Conservation (phyloP, 2,797 vertebrate genomes). For the Clarias platycephalus region DNA sequence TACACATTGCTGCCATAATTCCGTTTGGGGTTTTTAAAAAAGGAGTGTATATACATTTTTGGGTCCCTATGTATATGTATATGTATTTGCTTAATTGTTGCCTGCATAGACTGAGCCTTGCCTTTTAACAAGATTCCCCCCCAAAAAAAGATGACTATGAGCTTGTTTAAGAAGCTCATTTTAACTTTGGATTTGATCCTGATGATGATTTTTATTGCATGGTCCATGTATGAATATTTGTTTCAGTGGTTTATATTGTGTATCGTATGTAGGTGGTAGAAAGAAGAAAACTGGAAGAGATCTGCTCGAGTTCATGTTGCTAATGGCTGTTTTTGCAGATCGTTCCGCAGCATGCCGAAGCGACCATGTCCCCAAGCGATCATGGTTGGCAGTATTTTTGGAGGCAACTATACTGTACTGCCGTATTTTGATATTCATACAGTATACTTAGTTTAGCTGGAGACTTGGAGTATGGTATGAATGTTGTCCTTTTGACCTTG, state of each 20-base stretch:
- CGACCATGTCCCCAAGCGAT: slow-evolving; percentile 27
- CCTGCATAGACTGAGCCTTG: slow-evolving; percentile 83
- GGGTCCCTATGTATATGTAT: slow-evolving; percentile 8
- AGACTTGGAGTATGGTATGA: slow-evolving; percentile 63
- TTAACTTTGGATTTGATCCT: slow-evolving; percentile 62
- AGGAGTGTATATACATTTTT: no score
- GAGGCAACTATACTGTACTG: slow-evolving; percentile 68
- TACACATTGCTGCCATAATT: no score
- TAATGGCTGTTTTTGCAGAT: slow-evolving; percentile 17
- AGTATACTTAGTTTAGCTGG: slow-evolving; percentile 60
- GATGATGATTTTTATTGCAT: slow-evolving; percentile 75
- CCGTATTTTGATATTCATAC: slow-evolving; percentile 72
- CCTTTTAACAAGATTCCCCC: slow-evolving; percentile 62
- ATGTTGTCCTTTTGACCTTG: slow-evolving; percentile 68
- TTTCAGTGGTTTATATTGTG: slow-evolving; percentile 75
- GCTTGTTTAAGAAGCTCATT: slow-evolving; percentile 57
- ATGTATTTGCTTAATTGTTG: slow-evolving; percentile 65
- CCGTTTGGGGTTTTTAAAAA: no score
- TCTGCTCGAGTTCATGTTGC: slow-evolving; percentile 36
- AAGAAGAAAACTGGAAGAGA: slow-evolving; percentile 31
- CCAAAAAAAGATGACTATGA: slow-evolving; percentile 49
- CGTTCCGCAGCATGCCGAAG: slow-evolving; percentile 28
- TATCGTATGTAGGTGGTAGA: slow-evolving; percentile 64
- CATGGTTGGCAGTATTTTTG: slow-evolving; percentile 60
- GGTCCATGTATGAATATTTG: slow-evolving; percentile 75